Evolutionary conservation across 2,888 invertebrate genomes (phyloP).

Genomic region (Apamea sordens): DNA sequence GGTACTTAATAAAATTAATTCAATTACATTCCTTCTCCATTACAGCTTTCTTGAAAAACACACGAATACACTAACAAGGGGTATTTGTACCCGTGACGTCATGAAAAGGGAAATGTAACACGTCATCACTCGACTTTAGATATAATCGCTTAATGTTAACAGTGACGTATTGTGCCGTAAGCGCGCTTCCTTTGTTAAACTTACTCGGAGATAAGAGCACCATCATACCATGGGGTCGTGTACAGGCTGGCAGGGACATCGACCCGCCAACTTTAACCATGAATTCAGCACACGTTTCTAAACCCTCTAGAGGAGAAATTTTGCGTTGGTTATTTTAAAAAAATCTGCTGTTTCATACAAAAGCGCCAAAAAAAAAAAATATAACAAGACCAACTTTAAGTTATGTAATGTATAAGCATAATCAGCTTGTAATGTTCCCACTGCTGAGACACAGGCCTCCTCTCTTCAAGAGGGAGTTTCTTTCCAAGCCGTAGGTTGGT

Average conservation of each 20-base stretch:
- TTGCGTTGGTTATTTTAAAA: not conserved
- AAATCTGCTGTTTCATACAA: too few relatives aligned
- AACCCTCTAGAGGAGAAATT: not conserved
- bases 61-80: not conserved
- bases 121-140: constrained; percentile 38
- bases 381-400: too few relatives aligned
- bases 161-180: constrained; percentile 34
- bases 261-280: not conserved
- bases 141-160: constrained; percentile 37
- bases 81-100: constrained; percentile 12
- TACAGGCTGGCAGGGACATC: not conserved
- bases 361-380: too few relatives aligned
- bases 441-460: too few relatives aligned
- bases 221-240: not conserved
- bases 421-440: too few relatives aligned
- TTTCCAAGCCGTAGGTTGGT: too few relatives aligned
- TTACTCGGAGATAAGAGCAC: constrained; percentile 9
- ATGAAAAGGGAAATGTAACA: constrained; percentile 21
- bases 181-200: constrained; percentile 26
- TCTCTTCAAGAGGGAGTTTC: too few relatives aligned
- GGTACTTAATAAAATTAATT: constrained; percentile 9
- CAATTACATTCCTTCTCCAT: constrained; percentile 3
- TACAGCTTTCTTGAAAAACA: constrained; percentile 4
- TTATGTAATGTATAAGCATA: too few relatives aligned
- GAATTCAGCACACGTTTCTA: not conserved